Evolutionary conservation across 2,113 vertebrate genomes (phyloP).

Genomic region (Morone chrysops): DNA sequence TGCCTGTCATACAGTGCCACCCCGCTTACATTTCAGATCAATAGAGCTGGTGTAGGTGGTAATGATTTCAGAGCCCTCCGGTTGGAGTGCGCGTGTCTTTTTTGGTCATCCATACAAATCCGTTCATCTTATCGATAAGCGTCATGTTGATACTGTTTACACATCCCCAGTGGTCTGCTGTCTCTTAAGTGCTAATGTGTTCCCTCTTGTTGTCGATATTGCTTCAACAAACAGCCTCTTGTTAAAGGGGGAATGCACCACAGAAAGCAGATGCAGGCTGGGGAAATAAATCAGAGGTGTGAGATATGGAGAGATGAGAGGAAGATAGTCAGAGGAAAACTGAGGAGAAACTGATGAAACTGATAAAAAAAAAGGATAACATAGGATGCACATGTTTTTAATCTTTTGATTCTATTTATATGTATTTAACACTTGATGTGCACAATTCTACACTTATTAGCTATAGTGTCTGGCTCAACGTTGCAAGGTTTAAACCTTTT

Average conservation of each 20-base stretch:
- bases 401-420: constrained; percentile 12
- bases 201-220: constrained; percentile 61
- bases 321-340: constrained; percentile 23
- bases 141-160: constrained; percentile 67
- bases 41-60: constrained; percentile 61
- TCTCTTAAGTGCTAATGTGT: constrained; percentile 68
- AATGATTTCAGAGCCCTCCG: constrained; percentile 64
- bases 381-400: background rate
- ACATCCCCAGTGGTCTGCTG: constrained; percentile 60
- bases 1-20: constrained; percentile 10
- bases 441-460: background rate
- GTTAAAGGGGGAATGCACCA: constrained; percentile 31
- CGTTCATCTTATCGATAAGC: constrained; percentile 65
- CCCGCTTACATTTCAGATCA: constrained; percentile 52
- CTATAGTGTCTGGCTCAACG: background rate
- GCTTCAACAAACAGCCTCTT: constrained; percentile 55
- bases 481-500: constrained; percentile 3
- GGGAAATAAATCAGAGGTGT: constrained; percentile 28
- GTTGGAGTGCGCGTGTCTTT: constrained; percentile 61
- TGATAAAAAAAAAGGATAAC: constrained; percentile 7
- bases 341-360: constrained; percentile 21
- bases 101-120: constrained; percentile 69
- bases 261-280: constrained; percentile 3
- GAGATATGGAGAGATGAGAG: constrained; percentile 37
- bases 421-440: constrained; percentile 6